Base-by-base conservation (phyloP, 1,140 invertebrate genomes). In the Potamilus streckersoni region DNA sequence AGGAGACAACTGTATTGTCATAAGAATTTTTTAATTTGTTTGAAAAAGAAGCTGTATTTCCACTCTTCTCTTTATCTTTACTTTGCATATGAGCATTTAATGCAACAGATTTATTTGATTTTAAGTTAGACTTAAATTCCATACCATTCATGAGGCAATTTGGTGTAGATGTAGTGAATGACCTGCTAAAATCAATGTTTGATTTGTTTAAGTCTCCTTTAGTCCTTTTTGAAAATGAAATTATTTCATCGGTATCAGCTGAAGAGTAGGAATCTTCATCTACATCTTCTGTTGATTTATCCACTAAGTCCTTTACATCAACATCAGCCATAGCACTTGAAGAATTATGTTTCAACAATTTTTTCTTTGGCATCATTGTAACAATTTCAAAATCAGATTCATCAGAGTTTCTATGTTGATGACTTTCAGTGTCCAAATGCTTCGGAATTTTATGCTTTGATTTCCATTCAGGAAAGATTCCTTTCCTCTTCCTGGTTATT, bases 401-500 rank as follows among this genome's bases (percentile, higher is more conserved):
- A 19, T 38, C 20, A 60, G 60, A 31, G 12, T 20, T 31, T 59
- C 62, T 31, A 38, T 58, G 17, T 23, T 69, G n/a, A 27, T 60
- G 56, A 17, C 49, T 71, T 12, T 69, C 17, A 58, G 12, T 59
- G 23, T 76, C 66, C n/a, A 17, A 27, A 16, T 72, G 71, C 55
- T 61, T 74, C 15, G 27, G 56, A 49, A 58, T 67, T 31, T 31
- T 68, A 23, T 13, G 19, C 59, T 15, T 49, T n/a, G 59, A 27
- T 55, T 75, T 74, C 74, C 74, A 79, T 55, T 77, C 17, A 8
- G 82, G 80, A 59, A 85, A 84, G 73, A 82, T 71, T 27, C 85
- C 85, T 71, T 81, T 84, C 63, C 82, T 60, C 65, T 80, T 83
- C 66, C 78, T 85, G n/a, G 69, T 78, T 17, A 85, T 81, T 62